Evolutionary conservation across 1,140 invertebrate genomes (phyloP), one percentile per base, ranked within the genome.

Genomic region (Bombus confusus): DNA sequence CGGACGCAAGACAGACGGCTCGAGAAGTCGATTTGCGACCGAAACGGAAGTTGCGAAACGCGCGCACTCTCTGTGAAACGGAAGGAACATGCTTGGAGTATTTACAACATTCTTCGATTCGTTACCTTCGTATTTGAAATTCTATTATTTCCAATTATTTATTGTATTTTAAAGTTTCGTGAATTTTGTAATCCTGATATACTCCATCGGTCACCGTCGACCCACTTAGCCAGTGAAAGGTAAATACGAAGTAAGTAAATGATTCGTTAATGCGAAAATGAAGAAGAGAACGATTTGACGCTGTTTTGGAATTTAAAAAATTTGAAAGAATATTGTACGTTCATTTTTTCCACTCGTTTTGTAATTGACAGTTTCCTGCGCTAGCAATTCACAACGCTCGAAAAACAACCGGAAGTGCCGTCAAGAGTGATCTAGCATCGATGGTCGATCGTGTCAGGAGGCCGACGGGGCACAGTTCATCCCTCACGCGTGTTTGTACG

Each of bases 401-500:
- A 34, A 78, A 39, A 86, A 76, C 69, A 72, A 80, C 43, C 66
- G 75, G 47, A 78, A 71, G 31, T 80, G 41, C 75, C 75, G 52
- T 62, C 31, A 75, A 28, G 83, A 79, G 76, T 47, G 82, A 85
- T 73, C 83, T 66, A 73, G 72, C 68, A 13, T 41, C 43, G 69
- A 3, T 34, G 43, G 15, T 47, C 52, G 77, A 73, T 62, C 68
- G 83, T 69, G 82, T 85, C 83, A 80, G 83, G 12, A 72, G 83
- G 68, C 80, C 83, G 77, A 72, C 83, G 41, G 37, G 76, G 68
- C 68, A n/a, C 77, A 28, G 69, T 80, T 80, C 78, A 85, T 80
- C 83, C 69, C 68, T 85, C 86, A 77, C 86, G 74, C 80, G 79
- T 79, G 88, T 89, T 86, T 76, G 86, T 88, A 77, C 87, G 66